Conservation (phyloP, 2,797 vertebrate species). For the Labroides dimidiatus region DNA sequence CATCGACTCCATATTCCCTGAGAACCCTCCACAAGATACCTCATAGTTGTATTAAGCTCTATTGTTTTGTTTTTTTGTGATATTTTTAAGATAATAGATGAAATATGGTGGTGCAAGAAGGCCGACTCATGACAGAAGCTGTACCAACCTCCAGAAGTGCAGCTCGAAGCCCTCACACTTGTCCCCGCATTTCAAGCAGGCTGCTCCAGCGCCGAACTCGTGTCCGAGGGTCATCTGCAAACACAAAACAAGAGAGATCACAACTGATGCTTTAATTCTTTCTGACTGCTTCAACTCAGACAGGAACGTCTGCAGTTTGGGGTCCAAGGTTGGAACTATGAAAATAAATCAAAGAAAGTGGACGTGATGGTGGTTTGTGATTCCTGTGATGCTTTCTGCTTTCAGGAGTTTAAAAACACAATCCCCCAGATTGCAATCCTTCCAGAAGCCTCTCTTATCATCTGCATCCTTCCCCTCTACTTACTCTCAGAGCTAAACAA, state of each 20-base stretch:
- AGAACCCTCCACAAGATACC: no score
- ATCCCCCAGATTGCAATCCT: no score
- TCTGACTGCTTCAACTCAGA: not conserved
- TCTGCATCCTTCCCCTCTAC: not conserved
- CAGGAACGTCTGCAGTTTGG: not conserved
- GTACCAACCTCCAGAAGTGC: constrained; percentile 97
- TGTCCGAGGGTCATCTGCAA: constrained; percentile 95
- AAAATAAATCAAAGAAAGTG: no score
- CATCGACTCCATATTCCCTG: no score
- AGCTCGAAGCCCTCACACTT: constrained; percentile 98
- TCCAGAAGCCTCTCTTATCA: not conserved
- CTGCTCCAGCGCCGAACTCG: constrained; percentile 94
- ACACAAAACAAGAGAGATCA: constrained; percentile 7
- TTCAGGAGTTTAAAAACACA: no score
- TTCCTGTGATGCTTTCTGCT: no score
- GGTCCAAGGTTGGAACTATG: not conserved
- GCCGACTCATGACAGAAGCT: not conserved
- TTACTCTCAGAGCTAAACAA: constrained; percentile 12
- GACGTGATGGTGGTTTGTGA: no score
- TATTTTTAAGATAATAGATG: no score
- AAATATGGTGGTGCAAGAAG: no score
- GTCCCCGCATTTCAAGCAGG: constrained; percentile 97
- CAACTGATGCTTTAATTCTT: not conserved
- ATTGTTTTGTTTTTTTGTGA: no score
- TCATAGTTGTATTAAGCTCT: no score